A percentile compares a stretch with the other conserved stretches of the same genome.
These are phyloP conservation scores for Caenorhabditis zanzibari DNA, from an alignment of 2,888 invertebrate species.

Conservation along the genomic window DNA sequence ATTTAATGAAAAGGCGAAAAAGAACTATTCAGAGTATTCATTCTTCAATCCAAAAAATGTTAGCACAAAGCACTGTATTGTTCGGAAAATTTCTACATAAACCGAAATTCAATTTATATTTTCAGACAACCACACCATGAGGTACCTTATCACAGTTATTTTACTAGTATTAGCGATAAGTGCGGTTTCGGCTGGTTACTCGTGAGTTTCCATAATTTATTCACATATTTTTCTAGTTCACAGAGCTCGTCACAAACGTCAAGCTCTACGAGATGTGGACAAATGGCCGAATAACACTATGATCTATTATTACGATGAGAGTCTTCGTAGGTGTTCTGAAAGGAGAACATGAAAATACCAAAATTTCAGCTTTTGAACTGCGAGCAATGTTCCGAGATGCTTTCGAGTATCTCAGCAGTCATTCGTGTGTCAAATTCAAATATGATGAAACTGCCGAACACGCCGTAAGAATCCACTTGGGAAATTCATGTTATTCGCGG, in stretches of 20 bases:
- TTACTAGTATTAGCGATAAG: not conserved
- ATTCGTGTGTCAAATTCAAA: slow-evolving; percentile 35
- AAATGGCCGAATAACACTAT: slow-evolving; percentile 22
- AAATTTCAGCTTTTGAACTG: slow-evolving; percentile 17
- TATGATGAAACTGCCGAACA: not conserved
- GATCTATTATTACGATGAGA: slow-evolving; percentile 6
- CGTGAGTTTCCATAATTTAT: not conserved
- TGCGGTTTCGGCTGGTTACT: not conserved
- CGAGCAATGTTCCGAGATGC: slow-evolving; percentile 48
- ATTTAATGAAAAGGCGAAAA: not conserved
- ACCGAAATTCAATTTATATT: not conserved
- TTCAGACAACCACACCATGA: no score
- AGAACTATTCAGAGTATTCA: not conserved
- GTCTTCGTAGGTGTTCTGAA: not conserved
- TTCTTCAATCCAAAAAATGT: not conserved
- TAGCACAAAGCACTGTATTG: no score
- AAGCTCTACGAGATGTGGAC: not conserved
- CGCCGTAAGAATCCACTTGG: slow-evolving; percentile 6
- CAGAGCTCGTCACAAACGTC: slow-evolving; percentile 1
- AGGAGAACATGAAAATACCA: not conserved
- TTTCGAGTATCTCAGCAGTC: slow-evolving; percentile 3
- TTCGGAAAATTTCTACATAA: no score
- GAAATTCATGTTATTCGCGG: not conserved
- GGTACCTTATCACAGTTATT: not conserved
- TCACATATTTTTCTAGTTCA: not conserved